Evolutionary conservation across 92 coral and sea anemone genomes (phyloP).

Genomic region (Meandrina meandrites): DNA sequence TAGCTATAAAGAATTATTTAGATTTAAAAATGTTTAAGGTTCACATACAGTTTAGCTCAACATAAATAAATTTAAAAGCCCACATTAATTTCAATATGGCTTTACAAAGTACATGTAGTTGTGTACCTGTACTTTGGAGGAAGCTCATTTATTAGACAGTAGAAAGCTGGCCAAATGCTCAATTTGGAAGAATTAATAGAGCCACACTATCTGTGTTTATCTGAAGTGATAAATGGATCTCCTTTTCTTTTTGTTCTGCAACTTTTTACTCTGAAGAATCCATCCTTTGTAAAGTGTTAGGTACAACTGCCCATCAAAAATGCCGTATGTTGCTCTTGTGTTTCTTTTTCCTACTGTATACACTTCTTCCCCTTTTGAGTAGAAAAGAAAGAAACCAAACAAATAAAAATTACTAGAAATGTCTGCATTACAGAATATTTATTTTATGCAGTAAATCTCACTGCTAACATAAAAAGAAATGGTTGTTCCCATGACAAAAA

Average conservation of each 20-base stretch:
- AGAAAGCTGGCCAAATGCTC: slow-evolving; percentile 64
- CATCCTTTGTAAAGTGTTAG: slow-evolving; percentile 55
- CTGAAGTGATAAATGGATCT: slow-evolving; percentile 65
- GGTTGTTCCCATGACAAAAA: neutral
- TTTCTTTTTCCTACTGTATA: slow-evolving; percentile 31
- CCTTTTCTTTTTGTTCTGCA: too few species aligned
- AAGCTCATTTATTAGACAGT: slow-evolving; percentile 51
- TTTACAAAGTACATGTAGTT: neutral
- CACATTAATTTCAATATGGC: too few species aligned
- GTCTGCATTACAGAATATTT: neutral
- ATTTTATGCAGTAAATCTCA: neutral
- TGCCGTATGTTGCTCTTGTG: slow-evolving; percentile 35
- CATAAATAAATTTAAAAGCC: too few species aligned
- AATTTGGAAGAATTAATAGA: slow-evolving; percentile 55
- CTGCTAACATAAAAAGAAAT: neutral
- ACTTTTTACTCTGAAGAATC: too few species aligned
- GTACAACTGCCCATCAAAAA: slow-evolving; percentile 62
- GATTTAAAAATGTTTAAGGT: too few species aligned
- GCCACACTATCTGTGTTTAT: slow-evolving; percentile 65
- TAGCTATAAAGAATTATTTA: too few species aligned
- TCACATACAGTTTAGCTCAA: too few species aligned
- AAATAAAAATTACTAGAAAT: neutral
- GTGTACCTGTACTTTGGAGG: slow-evolving; percentile 67
- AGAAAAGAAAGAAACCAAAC: neutral
- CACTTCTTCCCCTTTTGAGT: too few species aligned